Base-by-base conservation (phyloP, 2,113 vertebrate genomes). In the Prochilodus magdalenae region DNA sequence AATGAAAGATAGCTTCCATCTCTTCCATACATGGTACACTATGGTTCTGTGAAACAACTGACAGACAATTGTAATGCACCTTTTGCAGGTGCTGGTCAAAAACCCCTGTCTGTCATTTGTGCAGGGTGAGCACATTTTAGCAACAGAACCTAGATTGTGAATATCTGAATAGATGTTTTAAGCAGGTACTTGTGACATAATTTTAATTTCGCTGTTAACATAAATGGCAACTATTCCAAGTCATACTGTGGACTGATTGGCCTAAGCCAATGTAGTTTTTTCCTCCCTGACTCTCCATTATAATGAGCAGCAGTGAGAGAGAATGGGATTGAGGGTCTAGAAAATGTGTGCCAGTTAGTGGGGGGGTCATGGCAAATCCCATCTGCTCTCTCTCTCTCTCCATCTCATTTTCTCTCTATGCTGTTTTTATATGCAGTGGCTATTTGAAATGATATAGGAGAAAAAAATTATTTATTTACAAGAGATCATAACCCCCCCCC, bases 311-410 rank as follows among this genome's bases (percentile, higher is more conserved):
- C 72, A 80, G 78, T 27, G 78, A 77, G 26, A 30, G 7, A 20
- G 30, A n/a, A 71, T 26, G 47, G 33, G 67, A 22, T 53, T 15
- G 75, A 74, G 53, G 27, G 20, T 22, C 65, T 44, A 70, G 49
- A 40, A 73, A 27, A 60, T 70, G 59, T 0, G 29, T 81, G 91
- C 90, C 92, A 92, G 89, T 85, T 89, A 88, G 90, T 90, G n/a
- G n/a, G n/a, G n/a, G n/a, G n/a, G 90, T 90, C 88, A 89, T 83
- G n/a, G 84, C 79, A 89, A 86, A 83, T 87, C 89, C 92, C 92
- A 94, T 94, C 93, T 94, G 93, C 87, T 92, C 63, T 59, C 62
- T 24, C n/a, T n/a, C 36, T 63, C 84, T 24, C 80, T 73, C 72
- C 66, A 57, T 44, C 71, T 82, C 33, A 60, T n/a, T 72, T 27